Evolutionary conservation across 2,797 vertebrate species (phyloP), one percentile per base, ranked within the genome.

Genomic region (Neosalanx taihuensis): DNA sequence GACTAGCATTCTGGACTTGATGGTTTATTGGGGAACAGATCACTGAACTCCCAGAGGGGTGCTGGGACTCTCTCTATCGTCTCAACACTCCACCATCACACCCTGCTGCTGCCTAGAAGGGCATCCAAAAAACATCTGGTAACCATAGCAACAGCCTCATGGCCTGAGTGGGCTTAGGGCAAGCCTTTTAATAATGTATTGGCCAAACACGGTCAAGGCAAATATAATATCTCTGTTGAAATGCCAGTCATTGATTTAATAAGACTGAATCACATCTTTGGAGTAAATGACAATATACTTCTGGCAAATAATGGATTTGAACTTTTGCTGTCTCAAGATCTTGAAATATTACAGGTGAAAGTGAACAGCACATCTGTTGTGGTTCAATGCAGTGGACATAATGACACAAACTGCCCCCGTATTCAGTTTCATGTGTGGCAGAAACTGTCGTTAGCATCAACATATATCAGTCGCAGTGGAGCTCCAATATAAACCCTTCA

Each of bases 141-240:
- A 80, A 81, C 87, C 86, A 89, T 90, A 76, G 89, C 83, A 90
- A 92, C 30, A 37, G 67, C 87, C 83, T 69, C 79, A 80, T 84
- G 84, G 78, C 80, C 15, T 60, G 74, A 85, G 82, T 85, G 41
- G 41, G 41, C 41, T 46, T 13, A 46, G 41, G 41, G 41, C 41
- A 9, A 46, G 41, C 13, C 41, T 46, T 86, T 85, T 83, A 87
- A 89, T 88, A 89, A 88, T 89, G 81, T 81, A 86, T 83, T 83
- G 83, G 83, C 78, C 83, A 76, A 86, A 82, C 81, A 83, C 71
- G 69, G 18, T 18, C 72, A 84, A 83, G 82, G 79, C 85, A 89
- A 88, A 90, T 87, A 84, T 86, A 83, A 86, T 85, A 69, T 80
- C 71, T 85, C 78, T 79, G 80, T 83, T 84, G 80, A 87, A 86